Percentiles rank a stretch among this genome's conserved stretches.
These are phyloP conservation scores for Galleria mellonella DNA, from an alignment of 1,140 invertebrate species.

Conservation along the genomic window DNA sequence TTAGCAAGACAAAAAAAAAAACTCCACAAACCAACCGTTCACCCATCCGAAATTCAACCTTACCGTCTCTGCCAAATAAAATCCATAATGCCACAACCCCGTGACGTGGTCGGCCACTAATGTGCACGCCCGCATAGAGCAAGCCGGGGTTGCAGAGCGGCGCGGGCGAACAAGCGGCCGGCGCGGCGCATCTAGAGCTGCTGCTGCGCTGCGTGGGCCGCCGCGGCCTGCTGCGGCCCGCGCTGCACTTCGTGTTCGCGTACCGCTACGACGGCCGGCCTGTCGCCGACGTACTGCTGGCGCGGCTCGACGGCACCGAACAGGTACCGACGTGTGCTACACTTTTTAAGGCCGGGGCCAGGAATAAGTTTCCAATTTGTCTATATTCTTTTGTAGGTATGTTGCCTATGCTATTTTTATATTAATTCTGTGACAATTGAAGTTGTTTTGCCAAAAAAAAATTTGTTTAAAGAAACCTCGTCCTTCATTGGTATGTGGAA, in stretches of 20 bases:
- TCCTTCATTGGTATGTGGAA: too few relatives aligned
- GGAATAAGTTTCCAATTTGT: too few relatives aligned
- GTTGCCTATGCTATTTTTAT: too few relatives aligned
- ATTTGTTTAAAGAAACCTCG: too few relatives aligned
- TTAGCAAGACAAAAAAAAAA: not conserved
- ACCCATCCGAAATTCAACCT: conserved; percentile 35
- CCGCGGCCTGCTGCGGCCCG: conserved; percentile 85
- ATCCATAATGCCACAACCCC: conserved; percentile 1
- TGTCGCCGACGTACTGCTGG: conserved; percentile 86
- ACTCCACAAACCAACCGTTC: too few relatives aligned
- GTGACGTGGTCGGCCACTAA: conserved; percentile 30
- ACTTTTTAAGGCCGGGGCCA: too few relatives aligned
- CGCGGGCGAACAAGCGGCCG: conserved; percentile 90
- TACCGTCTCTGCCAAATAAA: too few relatives aligned
- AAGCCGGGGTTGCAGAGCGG: conserved; percentile 80
- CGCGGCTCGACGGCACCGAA: conserved; percentile 82
- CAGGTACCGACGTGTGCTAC: conserved; percentile 77
- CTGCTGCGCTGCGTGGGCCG: conserved; percentile 91
- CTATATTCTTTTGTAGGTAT: too few relatives aligned
- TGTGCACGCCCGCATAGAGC: conserved; percentile 39
- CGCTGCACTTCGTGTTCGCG: conserved; percentile 90
- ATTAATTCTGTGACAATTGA: too few relatives aligned
- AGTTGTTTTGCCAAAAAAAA: too few relatives aligned
- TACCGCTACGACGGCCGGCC: conserved; percentile 88
- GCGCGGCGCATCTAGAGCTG: conserved; percentile 94